Evolutionary conservation across 2,888 invertebrate species (phyloP).

Genomic region (Eretmocerus hayati): DNA sequence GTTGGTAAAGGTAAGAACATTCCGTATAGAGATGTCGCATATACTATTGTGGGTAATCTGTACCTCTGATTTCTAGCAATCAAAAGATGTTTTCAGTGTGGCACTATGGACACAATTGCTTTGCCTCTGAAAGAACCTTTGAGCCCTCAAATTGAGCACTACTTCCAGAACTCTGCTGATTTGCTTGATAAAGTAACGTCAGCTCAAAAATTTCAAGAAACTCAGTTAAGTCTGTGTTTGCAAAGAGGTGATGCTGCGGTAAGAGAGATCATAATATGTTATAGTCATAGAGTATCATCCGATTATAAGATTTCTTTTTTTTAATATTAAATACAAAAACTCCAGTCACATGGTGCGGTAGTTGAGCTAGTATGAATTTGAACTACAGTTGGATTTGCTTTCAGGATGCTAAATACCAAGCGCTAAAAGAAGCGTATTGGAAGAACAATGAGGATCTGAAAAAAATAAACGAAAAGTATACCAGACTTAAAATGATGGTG

Average conservation of each 20-base stretch:
- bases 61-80: conserved; percentile 4
- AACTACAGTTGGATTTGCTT: background rate
- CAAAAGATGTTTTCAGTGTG: conserved; percentile 14
- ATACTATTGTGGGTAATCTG: background rate
- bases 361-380: too few species aligned
- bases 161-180: conserved; percentile 5
- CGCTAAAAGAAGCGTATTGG: conserved; percentile 17
- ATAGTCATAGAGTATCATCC: too few species aligned
- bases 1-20: conserved; percentile 11
- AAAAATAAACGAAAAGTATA: conserved; percentile 13
- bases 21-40: background rate
- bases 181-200: conserved; percentile 14
- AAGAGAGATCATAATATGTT: background rate
- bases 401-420: conserved; percentile 15
- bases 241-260: conserved; percentile 6
- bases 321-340: too few species aligned
- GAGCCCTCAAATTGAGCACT: conserved; percentile 15
- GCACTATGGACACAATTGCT: conserved; percentile 3
- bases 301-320: too few species aligned
- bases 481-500: conserved; percentile 11
- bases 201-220: conserved; percentile 14
- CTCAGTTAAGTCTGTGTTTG: conserved; percentile 10
- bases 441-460: conserved; percentile 14
- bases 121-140: conserved; percentile 12
- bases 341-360: too few species aligned